Percentiles rank a stretch among this genome's conserved stretches.
Evolutionary conservation across 1,140 invertebrate species (phyloP).

Genomic region (Phthorimaea operculella): DNA sequence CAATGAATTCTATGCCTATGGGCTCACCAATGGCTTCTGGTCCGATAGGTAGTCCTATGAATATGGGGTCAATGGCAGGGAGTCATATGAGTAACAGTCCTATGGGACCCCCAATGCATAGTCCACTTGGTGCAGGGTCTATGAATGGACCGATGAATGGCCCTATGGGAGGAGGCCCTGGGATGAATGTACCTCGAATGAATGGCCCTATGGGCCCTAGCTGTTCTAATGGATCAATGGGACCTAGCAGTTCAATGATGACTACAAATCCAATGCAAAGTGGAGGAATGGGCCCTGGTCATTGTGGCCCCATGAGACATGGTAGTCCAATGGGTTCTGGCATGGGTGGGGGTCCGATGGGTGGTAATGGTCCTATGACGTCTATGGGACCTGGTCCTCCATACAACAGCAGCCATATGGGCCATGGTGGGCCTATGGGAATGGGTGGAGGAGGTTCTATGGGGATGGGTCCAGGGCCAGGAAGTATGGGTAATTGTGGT

Average conservation of each 20-base stretch:
- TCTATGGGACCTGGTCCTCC: slow-evolving; percentile 64
- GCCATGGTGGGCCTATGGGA: slow-evolving; percentile 65
- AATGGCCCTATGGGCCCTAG: slow-evolving; percentile 66
- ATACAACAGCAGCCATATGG: slow-evolving; percentile 57
- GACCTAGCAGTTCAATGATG: slow-evolving; percentile 63
- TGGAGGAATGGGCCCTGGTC: slow-evolving; percentile 60
- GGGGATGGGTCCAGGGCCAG: slow-evolving; percentile 68
- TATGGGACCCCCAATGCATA: slow-evolving; percentile 71
- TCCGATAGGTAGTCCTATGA: slow-evolving; percentile 79
- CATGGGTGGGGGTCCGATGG: slow-evolving; percentile 61
- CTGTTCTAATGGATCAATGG: slow-evolving; percentile 65
- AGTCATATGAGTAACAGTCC: slow-evolving; percentile 73
- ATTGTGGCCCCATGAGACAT: slow-evolving; percentile 66
- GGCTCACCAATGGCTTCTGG: slow-evolving; percentile 76
- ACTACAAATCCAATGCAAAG: slow-evolving; percentile 63
- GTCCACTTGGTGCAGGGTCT: slow-evolving; percentile 61
- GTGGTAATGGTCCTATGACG: slow-evolving; percentile 63
- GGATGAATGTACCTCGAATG: slow-evolving; percentile 66
- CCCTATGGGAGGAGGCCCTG: slow-evolving; percentile 63
- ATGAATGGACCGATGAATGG: slow-evolving; percentile 69
- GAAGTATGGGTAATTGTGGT: slow-evolving; percentile 70
- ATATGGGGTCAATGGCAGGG: slow-evolving; percentile 67
- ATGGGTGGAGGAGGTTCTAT: slow-evolving; percentile 66
- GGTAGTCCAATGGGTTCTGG: slow-evolving; percentile 64
- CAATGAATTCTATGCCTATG: slow-evolving; percentile 80